Base-by-base conservation (phyloP, 2,888 invertebrate genomes). In the Exephanes ischioxanthus region DNA sequence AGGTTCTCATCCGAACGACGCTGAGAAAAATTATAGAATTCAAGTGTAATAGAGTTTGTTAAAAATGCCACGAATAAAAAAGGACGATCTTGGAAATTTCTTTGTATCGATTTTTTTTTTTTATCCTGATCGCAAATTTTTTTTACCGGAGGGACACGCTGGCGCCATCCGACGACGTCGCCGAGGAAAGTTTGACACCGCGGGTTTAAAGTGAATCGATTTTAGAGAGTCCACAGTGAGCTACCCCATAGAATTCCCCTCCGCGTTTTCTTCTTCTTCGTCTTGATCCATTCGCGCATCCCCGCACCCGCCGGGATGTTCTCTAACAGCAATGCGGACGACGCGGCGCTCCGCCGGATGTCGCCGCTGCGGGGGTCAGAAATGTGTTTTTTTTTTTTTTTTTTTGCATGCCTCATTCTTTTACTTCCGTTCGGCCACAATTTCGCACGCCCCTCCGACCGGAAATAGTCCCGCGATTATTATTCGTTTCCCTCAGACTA, bases 101-200 rank as follows among this genome's bases (percentile, higher is more conserved):
- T 16, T 61, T 30, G 1, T 5, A 11, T 11, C 61, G 6, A 61
- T 5, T 30, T 5, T 61, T 30, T 16, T 30, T 30, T 30, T 30
- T 5, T 5, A 22, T 11, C 4, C 14, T 14, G 6, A 30, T 16
- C 63, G 33, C n/a, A n/a, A n/a, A 63, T 63, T 16, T 16, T 63
- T 63, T 14, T 33, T n/a, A 33, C 16, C 53, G 55, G 86, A 86
- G 73, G 84, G 48, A 84, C 84, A 86, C 75, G 33, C 87, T 91
- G 89, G 91, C 90, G 92, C 92, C 92, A 92, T 90, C 92, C 91
- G 84, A 84, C 86, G 90, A 87, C 81, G 71, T 87, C 72, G 84
- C 73, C 81, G 63, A 41, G 75, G 88, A 91, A 87, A 84, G 84
- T 86, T 79, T 86, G 87, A 88, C 88, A 90, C 87, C 90, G 72